A percentile compares a stretch with the other conserved stretches of the same genome.
These are phyloP conservation scores for Macrobrachium rosenbergii DNA, from an alignment of 1,140 invertebrate species.

Conservation along the genomic window DNA sequence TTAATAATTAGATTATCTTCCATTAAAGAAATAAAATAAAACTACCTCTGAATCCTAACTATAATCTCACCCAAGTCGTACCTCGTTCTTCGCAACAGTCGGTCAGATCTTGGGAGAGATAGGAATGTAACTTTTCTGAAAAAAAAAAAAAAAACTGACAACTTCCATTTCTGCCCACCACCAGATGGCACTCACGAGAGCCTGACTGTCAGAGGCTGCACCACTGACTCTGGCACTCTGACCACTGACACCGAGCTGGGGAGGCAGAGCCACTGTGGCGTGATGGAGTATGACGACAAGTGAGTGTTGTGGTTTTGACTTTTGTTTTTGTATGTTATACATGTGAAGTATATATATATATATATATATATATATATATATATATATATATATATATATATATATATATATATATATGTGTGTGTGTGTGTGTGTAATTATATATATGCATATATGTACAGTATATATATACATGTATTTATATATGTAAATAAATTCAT, in stretches of 20 bases:
- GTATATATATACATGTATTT: neutral
- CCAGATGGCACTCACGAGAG: constrained; percentile 64
- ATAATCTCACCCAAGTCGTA: too few relatives aligned
- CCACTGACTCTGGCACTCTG: constrained; percentile 73
- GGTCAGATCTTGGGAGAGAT: neutral
- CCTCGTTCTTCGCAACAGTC: neutral
- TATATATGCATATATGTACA: neutral
- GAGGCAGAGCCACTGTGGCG: constrained; percentile 71
- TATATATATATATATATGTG: constrained; percentile 1
- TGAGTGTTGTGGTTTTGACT: constrained; percentile 43
- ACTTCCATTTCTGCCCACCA: neutral
- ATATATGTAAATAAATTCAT: neutral
- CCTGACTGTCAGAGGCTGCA: constrained; percentile 72
- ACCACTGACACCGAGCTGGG: constrained; percentile 72
- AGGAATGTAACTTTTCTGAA: neutral
- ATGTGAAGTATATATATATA: neutral
- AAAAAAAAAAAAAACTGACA: neutral
- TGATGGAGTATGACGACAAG: constrained; percentile 71
- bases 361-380: constrained; percentile 16
- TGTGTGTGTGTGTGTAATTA: neutral
- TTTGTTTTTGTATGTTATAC: neutral
- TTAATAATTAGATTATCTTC: too few relatives aligned
- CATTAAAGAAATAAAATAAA: too few relatives aligned
- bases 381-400: constrained; percentile 14
- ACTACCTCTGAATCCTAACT: too few relatives aligned